A percentile compares a stretch with the other conserved stretches of the same genome.
Conservation (phyloP, 2,888 invertebrate species). For the Bursaphelenchus okinawaensis region DNA sequence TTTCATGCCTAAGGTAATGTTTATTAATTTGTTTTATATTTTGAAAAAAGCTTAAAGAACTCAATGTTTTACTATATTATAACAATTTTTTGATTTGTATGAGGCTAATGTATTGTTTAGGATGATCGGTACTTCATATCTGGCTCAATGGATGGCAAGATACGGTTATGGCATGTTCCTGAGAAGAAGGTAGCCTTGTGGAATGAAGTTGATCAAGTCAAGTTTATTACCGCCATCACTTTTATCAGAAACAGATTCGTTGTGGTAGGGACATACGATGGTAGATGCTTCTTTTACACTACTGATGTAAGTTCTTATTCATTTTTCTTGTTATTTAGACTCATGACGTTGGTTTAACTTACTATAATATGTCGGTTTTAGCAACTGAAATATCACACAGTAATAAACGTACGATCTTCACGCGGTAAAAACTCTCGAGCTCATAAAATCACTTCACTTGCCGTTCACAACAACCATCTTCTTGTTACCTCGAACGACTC, state of each 20-base stretch:
- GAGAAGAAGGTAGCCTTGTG: conserved; percentile 97
- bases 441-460: conserved; percentile 91
- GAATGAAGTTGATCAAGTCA: conserved; percentile 73
- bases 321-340: conserved; percentile 3
- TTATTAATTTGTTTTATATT: not conserved
- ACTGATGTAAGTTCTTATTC: conserved; percentile 69
- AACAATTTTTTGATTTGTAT: too few relatives aligned
- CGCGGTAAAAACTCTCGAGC: conserved; percentile 91
- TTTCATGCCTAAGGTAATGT: conserved; percentile 76
- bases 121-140: conserved; percentile 80
- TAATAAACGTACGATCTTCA: conserved; percentile 86
- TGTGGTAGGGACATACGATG: conserved; percentile 91
- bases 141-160: conserved; percentile 92
- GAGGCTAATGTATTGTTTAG: conserved; percentile 53
- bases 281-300: conserved; percentile 93
- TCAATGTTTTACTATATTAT: too few relatives aligned
- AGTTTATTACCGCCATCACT: conserved; percentile 57
- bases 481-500: conserved; percentile 88
- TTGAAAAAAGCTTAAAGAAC: too few relatives aligned
- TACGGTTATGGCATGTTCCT: conserved; percentile 97
- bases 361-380: conserved; percentile 39
- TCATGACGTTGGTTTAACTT: not conserved
- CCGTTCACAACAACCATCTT: conserved; percentile 61
- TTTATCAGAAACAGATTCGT: conserved; percentile 77
- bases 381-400: conserved; percentile 94